Conservation (phyloP, 2,113 vertebrate genomes). For the Cephalopholis sonnerati region DNA sequence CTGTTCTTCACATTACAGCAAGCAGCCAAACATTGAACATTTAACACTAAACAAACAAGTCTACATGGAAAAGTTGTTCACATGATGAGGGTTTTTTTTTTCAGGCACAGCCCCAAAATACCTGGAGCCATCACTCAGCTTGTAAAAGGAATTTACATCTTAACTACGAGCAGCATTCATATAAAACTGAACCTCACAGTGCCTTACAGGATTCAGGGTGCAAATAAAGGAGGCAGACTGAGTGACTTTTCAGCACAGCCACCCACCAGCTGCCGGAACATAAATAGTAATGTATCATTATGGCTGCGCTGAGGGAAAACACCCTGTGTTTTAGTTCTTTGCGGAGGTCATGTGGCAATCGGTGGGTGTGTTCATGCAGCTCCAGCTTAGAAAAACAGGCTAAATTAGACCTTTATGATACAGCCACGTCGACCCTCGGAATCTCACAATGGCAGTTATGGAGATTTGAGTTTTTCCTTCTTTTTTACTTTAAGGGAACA, state of each 20-base stretch:
- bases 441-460: slow-evolving; percentile 45
- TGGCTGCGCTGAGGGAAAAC: slow-evolving; percentile 82
- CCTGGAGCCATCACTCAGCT: slow-evolving; percentile 50
- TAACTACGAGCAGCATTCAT: slow-evolving; percentile 61
- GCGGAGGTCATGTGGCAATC: slow-evolving; percentile 83
- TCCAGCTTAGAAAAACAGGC: slow-evolving; percentile 80
- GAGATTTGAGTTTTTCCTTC: slow-evolving; percentile 53
- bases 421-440: slow-evolving; percentile 61
- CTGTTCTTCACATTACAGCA: slow-evolving; percentile 20
- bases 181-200: slow-evolving; percentile 66
- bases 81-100: slow-evolving; percentile 47
- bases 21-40: slow-evolving; percentile 5
- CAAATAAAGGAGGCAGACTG: slow-evolving; percentile 79
- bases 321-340: slow-evolving; percentile 86
- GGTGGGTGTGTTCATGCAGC: slow-evolving; percentile 80
- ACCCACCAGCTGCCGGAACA: slow-evolving; percentile 84
- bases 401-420: slow-evolving; percentile 83
- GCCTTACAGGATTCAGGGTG: slow-evolving; percentile 73
- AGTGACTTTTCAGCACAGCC: slow-evolving; percentile 78
- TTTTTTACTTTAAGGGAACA: slow-evolving; percentile 30
- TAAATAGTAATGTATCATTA: slow-evolving; percentile 88
- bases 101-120: slow-evolving; percentile 42
- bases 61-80: slow-evolving; percentile 36
- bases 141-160: slow-evolving; percentile 69
- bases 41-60: slow-evolving; percentile 8